Conservation (phyloP, 1,140 invertebrate genomes). For the Eubasilissa regina region DNA sequence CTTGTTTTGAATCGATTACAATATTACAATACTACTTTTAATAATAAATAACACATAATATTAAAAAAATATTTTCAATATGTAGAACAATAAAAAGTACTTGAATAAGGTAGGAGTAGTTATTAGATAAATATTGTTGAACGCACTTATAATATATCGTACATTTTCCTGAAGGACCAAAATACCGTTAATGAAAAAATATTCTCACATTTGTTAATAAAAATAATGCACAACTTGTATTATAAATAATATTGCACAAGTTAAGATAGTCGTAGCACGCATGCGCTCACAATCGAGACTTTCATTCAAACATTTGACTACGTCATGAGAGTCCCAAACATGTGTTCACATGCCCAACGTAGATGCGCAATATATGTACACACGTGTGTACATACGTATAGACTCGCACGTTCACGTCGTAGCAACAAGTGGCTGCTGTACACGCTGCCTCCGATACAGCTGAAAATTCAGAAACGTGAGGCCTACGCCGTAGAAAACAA, state of each 20-base stretch:
- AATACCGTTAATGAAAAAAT: no score
- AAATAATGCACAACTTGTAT: no score
- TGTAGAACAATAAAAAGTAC: no score
- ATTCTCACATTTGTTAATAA: no score
- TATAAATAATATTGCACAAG: background rate
- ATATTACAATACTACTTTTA: no score
- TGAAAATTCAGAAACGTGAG: constrained; percentile 1
- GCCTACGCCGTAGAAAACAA: constrained; percentile 24
- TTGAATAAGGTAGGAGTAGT: no score
- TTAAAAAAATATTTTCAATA: no score
- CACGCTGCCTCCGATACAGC: constrained; percentile 29
- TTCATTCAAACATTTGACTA: constrained; percentile 45
- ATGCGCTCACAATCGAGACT: constrained; percentile 15
- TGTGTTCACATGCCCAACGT: constrained; percentile 7
- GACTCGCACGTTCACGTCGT: constrained; percentile 44
- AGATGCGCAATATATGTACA: background rate
- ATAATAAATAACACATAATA: no score
- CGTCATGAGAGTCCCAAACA: constrained; percentile 42
- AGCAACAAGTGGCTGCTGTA: constrained; percentile 48
- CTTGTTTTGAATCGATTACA: no score
- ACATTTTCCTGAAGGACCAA: no score
- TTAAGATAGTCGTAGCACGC: constrained; percentile 7
- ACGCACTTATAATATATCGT: no score
- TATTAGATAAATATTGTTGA: no score
- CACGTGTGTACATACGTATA: background rate